These are phyloP conservation scores for Drosophila ambigua DNA, from an alignment of 1,140 invertebrate genomes.

Conservation along the genomic window DNA sequence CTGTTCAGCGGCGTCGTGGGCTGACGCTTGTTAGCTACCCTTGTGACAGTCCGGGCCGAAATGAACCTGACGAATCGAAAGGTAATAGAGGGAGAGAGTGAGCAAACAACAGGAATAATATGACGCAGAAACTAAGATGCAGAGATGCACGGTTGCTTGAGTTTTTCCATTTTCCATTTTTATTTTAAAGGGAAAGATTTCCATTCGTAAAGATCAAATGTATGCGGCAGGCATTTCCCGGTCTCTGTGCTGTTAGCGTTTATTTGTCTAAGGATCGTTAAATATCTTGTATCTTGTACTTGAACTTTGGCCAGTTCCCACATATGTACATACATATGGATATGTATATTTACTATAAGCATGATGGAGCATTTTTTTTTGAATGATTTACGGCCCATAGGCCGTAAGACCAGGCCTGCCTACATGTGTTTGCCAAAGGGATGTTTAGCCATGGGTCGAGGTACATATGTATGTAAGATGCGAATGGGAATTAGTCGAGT, in stretches of 20 bases:
- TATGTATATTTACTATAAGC: constrained; percentile 2
- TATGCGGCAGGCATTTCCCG: neutral
- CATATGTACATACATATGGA: neutral
- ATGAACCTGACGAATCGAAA: constrained; percentile 60
- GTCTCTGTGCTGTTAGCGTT: neutral
- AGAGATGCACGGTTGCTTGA: neutral
- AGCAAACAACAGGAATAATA: neutral
- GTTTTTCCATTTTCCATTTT: neutral
- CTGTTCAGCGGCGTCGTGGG: constrained; percentile 70
- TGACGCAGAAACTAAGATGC: neutral
- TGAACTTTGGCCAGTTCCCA: constrained; percentile 30
- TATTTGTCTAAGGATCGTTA: constrained; percentile 41
- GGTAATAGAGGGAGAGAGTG: constrained; percentile 5
- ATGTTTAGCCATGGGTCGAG: constrained; percentile 16
- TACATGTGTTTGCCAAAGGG: no score
- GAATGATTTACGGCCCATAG: constrained; percentile 56
- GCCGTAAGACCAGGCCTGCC: neutral
- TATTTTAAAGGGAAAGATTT: constrained; percentile 10
- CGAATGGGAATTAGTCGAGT: constrained; percentile 2
- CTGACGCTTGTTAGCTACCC: constrained; percentile 76
- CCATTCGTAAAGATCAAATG: constrained; percentile 10
- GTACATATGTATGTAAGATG: constrained; percentile 14
- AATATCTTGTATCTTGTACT: constrained; percentile 41
- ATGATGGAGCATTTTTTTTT: constrained; percentile 11
- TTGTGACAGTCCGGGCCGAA: constrained; percentile 60